Conservation (phyloP, 2,888 invertebrate genomes). For the Philopedon plagiatum region DNA sequence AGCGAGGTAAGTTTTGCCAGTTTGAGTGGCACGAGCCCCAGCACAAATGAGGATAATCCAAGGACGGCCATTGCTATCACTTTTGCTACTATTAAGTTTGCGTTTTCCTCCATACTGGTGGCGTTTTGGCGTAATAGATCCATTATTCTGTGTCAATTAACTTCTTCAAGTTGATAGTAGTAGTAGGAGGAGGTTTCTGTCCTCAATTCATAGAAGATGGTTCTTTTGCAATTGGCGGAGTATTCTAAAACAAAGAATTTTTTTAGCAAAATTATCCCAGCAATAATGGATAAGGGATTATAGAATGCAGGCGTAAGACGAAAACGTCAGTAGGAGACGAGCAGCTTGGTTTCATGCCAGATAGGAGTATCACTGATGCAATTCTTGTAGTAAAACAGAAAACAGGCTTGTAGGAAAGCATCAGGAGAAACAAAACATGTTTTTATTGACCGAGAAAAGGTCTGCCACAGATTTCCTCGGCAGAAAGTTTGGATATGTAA, state of each 20-base stretch:
- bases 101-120: constrained; percentile 27
- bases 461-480: too few relatives aligned
- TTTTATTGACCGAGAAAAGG: too few relatives aligned
- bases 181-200: not conserved
- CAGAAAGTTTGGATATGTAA: too few relatives aligned
- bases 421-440: too few relatives aligned
- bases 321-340: too few relatives aligned
- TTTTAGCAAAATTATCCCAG: too few relatives aligned
- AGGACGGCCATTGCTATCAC: constrained; percentile 74
- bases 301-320: too few relatives aligned
- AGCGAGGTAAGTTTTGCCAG: constrained; percentile 62
- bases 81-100: constrained; percentile 71
- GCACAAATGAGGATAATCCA: constrained; percentile 72
- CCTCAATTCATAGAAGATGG: not conserved
- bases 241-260: constrained; percentile 6
- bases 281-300: too few relatives aligned
- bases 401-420: too few relatives aligned
- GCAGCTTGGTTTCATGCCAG: too few relatives aligned
- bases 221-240: not conserved
- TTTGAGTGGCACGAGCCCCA: constrained; percentile 73
- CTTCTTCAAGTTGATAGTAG: not conserved
- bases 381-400: too few relatives aligned
- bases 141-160: constrained; percentile 5
- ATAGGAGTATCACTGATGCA: too few relatives aligned
- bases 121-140: constrained; percentile 13